Conservation (phyloP, 2,888 invertebrate genomes). For the Conistra vaccinii region DNA sequence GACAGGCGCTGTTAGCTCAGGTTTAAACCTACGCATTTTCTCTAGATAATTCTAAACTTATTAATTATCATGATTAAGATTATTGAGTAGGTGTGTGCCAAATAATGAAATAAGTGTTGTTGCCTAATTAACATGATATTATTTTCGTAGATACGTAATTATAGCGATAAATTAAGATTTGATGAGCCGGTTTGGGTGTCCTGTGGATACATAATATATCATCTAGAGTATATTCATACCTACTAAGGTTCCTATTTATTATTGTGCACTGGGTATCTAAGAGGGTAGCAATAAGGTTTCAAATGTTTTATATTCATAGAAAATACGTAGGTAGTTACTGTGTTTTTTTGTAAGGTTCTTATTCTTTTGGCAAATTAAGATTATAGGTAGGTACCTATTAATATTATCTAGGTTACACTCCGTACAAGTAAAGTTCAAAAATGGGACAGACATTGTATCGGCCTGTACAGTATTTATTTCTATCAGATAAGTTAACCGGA, state of each 20-base stretch:
- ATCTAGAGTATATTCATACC: not conserved
- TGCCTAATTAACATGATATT: constrained; percentile 4
- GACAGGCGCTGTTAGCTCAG: not conserved
- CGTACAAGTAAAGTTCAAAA: not conserved
- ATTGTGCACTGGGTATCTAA: no score
- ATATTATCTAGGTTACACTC: not conserved
- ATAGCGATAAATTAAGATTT: not conserved
- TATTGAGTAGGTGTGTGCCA: not conserved
- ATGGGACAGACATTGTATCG: not conserved
- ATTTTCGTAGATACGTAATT: not conserved
- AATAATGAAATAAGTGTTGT: not conserved
- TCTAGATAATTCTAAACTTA: not conserved
- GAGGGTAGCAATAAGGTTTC: no score
- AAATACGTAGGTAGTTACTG: no score
- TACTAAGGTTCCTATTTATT: not conserved
- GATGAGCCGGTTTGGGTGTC: not conserved
- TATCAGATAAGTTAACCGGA: not conserved
- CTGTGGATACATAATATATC: no score
- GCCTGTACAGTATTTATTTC: no score
- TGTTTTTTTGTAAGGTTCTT: no score
- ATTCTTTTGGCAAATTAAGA: no score
- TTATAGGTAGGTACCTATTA: no score
- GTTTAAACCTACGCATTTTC: not conserved
- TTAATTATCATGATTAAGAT: not conserved
- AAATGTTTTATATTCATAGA: no score